Conservation (phyloP, 2,888 invertebrate species). For the Calliopum simillimum region DNA sequence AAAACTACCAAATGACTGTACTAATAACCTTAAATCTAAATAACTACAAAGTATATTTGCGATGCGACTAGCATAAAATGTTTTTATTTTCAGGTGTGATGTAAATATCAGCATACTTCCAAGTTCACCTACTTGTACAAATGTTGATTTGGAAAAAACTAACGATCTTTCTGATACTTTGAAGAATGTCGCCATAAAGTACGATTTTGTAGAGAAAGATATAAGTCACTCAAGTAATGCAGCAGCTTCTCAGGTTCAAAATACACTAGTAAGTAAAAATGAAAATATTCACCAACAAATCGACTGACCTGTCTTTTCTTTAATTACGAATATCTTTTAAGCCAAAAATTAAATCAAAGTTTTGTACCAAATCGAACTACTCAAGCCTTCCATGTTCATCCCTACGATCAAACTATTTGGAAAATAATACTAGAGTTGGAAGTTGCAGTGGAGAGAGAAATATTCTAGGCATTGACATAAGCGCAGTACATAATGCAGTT, state of each 20-base stretch:
- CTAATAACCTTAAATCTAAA: too few species aligned
- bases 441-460: constrained; percentile 66
- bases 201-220: constrained; percentile 1
- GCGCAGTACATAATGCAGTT: constrained; percentile 67
- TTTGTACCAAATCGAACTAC: constrained; percentile 64
- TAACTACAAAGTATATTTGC: too few species aligned
- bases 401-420: constrained; percentile 50
- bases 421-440: constrained; percentile 50
- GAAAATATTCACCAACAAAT: too few species aligned
- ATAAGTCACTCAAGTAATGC: background rate
- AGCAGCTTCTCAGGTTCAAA: constrained; percentile 12
- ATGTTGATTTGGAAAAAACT: background rate
- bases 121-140: background rate
- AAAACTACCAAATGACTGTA: too few species aligned
- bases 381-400: constrained; percentile 67
- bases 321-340: constrained; percentile 43
- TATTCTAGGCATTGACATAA: constrained; percentile 66
- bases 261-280: constrained; percentile 18
- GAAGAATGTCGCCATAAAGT: background rate
- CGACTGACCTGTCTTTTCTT: too few species aligned
- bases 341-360: constrained; percentile 64
- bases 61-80: too few species aligned
- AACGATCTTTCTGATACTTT: background rate
- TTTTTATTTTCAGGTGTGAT: constrained; percentile 14
- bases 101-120: background rate